Base-by-base conservation (phyloP, 1,140 invertebrate genomes). In the Platyscapa corneri region DNA sequence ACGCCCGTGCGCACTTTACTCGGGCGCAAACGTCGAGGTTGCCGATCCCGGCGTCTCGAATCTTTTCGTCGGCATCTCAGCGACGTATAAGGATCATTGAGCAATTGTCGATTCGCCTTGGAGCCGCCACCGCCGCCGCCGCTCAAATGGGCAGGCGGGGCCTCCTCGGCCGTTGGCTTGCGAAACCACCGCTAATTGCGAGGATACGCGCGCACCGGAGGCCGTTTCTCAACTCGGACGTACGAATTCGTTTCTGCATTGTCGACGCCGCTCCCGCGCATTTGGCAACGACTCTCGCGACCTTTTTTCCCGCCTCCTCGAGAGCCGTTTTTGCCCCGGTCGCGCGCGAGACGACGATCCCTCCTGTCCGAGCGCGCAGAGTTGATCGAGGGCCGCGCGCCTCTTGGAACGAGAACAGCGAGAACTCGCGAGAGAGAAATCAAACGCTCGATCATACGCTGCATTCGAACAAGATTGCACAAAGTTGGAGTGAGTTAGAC, bases 181-280 rank as follows among this genome's bases (percentile, higher is more conserved):
- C 75, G 67, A 67, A 75, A 82, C 42, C 53, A 1, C 67, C 27
- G 14, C 49, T 88, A 87, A 88, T 88, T 86, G 82, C 78, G 37
- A 77, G 74, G 65, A 79, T 85, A 75, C 56, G 37, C 72, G 72
- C 20, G 10, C 32, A 30, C 20, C n/a, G n/a, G n/a, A n/a, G 76
- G 18, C 34, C 70, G n/a, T 72, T 27, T 39, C 32, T 2, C 34
- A 72, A 72, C 18, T 23, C 27, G 27, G 5, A 30, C 3, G n/a
- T 30, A 14, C n/a, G n/a, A 27, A 14, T 65, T 65, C n/a, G n/a
- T 30, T 65, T 6, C 3, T 30, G 6, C 27, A 65, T 65, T 10
- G n/a, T 65, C n/a, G n/a, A 30, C 60, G n/a, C 6, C 27, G 23
- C n/a, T 65, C 23, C n/a, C 23, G n/a, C n/a, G n/a, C 60, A 65